A percentile compares a stretch with the other conserved stretches of the same genome.
These are phyloP conservation scores for Drosophila aldrichi DNA, from an alignment of 2,888 invertebrate species.

Conservation along the genomic window DNA sequence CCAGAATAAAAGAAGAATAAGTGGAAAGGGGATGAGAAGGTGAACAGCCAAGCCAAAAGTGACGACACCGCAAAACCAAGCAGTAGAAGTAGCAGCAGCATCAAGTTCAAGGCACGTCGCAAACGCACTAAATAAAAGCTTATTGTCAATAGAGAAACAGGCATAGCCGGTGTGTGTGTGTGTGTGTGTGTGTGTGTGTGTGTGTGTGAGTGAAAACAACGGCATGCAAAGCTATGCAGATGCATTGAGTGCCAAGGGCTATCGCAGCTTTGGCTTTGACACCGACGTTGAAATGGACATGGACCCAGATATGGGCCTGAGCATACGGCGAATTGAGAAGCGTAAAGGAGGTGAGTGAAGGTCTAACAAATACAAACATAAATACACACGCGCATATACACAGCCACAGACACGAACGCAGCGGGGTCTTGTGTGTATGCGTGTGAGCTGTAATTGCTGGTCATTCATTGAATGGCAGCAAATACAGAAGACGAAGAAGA, in stretches of 20 bases:
- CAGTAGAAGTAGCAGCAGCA: constrained; percentile 20
- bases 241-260: constrained; percentile 82
- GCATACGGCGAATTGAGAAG: constrained; percentile 67
- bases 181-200: constrained; percentile 11
- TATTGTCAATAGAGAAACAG: constrained; percentile 16
- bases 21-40: not conserved
- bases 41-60: constrained; percentile 29
- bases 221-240: constrained; percentile 83
- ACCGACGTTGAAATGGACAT: constrained; percentile 85
- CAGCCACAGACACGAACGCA: not conserved
- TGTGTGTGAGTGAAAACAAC: constrained; percentile 18
- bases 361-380: constrained; percentile 9
- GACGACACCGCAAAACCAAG: constrained; percentile 48
- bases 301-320: constrained; percentile 67
- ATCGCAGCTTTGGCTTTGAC: constrained; percentile 85
- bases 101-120: constrained; percentile 51
- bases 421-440: not conserved
- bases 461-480: constrained; percentile 41
- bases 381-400: not conserved
- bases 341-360: constrained; percentile 74
- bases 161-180: constrained; percentile 34
- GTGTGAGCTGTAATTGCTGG: constrained; percentile 37
- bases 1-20: not conserved
- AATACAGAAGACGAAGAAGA: constrained; percentile 1
- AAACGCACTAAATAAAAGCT: constrained; percentile 39